Evolutionary conservation across 2,113 vertebrate species (phyloP).

Genomic region (Myotis brandtii): DNA sequence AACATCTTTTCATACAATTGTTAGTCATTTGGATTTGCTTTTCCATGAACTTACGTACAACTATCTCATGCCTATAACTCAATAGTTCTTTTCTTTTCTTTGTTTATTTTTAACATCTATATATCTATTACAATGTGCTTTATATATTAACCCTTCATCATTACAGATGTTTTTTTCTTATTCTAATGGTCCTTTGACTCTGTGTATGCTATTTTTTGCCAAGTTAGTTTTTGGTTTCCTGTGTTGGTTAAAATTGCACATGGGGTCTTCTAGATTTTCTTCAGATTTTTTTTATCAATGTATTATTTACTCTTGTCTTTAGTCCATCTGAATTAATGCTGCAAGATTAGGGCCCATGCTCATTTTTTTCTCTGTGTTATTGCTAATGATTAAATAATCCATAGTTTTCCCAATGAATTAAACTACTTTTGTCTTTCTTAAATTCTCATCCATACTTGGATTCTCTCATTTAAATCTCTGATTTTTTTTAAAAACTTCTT

Average conservation of each 20-base stretch:
- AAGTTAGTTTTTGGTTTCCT: slow-evolving; percentile 16
- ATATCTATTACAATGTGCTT: not conserved
- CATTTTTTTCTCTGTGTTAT: not conserved
- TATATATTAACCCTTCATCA: not conserved
- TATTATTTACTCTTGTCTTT: slow-evolving; percentile 30
- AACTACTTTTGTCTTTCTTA: slow-evolving; percentile 14
- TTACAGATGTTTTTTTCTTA: not conserved
- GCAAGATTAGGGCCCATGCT: not conserved
- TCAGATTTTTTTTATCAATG: not conserved
- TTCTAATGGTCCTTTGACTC: not conserved
- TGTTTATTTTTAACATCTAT: not conserved
- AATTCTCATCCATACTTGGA: not conserved
- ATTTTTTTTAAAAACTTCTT: not conserved
- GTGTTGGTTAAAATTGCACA: not conserved
- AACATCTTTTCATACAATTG: not conserved
- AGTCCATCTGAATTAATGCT: not conserved
- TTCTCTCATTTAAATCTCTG: not conserved
- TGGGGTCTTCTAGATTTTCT: not conserved
- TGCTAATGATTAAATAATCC: not conserved
- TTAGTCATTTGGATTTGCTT: not conserved
- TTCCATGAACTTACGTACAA: not conserved
- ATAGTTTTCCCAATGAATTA: not conserved
- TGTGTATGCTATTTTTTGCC: not conserved
- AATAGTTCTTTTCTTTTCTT: not conserved
- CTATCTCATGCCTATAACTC: not conserved